Evolutionary conservation across 2,797 vertebrate species (phyloP).

Genomic region (Mus minutoides): DNA sequence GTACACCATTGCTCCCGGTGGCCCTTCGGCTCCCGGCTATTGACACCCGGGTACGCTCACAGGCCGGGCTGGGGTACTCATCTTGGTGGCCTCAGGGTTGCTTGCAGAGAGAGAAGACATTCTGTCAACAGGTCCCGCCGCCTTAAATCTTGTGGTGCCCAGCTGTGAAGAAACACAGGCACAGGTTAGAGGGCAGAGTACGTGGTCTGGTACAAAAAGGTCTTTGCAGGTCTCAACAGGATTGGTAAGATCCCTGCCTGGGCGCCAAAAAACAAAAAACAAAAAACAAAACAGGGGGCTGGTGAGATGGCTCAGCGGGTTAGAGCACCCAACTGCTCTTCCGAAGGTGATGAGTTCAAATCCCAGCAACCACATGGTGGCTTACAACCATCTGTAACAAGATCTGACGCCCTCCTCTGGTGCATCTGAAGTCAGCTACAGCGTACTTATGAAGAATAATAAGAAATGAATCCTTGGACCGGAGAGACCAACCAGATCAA

Average conservation of each 20-base stretch:
- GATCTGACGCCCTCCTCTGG: no score
- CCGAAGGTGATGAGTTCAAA: no score
- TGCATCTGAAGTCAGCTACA: no score
- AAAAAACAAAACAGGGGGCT: no score
- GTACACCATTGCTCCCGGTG: slow-evolving; percentile 83
- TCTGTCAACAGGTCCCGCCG: slow-evolving; percentile 82
- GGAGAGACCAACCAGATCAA: no score
- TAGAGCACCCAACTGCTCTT: no score
- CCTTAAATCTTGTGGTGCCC: slow-evolving; percentile 71
- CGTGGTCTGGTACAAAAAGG: background rate
- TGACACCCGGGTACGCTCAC: slow-evolving; percentile 68
- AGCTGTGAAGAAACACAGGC: slow-evolving; percentile 74
- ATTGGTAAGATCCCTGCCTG: background rate
- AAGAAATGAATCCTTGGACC: no score
- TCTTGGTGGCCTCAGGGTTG: slow-evolving; percentile 88
- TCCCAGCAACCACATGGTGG: no score
- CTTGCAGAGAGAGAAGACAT: slow-evolving; percentile 87
- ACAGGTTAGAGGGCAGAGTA: background rate
- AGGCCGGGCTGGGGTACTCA: slow-evolving; percentile 80
- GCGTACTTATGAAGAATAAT: no score
- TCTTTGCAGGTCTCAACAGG: background rate
- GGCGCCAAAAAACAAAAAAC: no score
- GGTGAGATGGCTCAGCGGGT: no score
- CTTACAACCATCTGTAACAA: no score
- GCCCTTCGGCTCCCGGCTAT: slow-evolving; percentile 80